Percentiles rank a stretch among this genome's conserved stretches.
Evolutionary conservation across 30 jellyfish, hydroid and myxozoan genomes (phyloP).

Genomic region (Pelagia noctiluca): DNA sequence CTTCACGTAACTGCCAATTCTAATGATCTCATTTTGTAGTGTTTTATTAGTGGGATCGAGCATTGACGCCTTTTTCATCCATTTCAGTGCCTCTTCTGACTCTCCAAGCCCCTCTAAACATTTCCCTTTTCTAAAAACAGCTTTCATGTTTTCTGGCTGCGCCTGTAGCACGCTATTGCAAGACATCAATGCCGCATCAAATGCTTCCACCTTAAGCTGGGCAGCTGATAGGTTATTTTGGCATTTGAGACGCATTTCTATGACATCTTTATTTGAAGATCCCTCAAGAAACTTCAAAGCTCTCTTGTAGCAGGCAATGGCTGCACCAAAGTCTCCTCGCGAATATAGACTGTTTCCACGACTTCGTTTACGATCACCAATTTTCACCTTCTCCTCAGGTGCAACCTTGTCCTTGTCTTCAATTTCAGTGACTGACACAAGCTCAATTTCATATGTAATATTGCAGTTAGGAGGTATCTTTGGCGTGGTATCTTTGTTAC

Average conservation of each 20-base stretch:
- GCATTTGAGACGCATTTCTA: constrained; percentile 76
- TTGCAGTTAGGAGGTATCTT: constrained; percentile 73
- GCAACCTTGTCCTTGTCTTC: constrained; percentile 31
- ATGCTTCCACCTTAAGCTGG: constrained; percentile 86
- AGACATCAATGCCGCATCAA: constrained; percentile 77
- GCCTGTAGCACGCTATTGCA: constrained; percentile 70
- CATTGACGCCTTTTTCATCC: constrained; percentile 88
- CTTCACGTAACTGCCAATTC: constrained; percentile 65
- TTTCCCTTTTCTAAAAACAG: constrained; percentile 86
- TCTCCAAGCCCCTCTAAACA: constrained; percentile 84
- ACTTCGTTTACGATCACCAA: constrained; percentile 78
- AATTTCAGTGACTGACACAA: constrained; percentile 68
- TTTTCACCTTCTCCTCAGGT: constrained; percentile 54
- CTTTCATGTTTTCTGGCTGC: constrained; percentile 76
- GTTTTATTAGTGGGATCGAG: constrained; percentile 82
- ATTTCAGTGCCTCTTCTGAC: constrained; percentile 81
- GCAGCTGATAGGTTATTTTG: constrained; percentile 87
- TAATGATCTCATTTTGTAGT: constrained; percentile 63
- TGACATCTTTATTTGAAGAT: constrained; percentile 64
- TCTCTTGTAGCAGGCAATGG: constrained; percentile 81
- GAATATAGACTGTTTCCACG: constrained; percentile 79
- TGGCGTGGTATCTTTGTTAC: constrained; percentile 56
- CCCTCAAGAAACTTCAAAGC: constrained; percentile 90
- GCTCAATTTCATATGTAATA: constrained; percentile 73
- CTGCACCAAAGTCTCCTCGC: constrained; percentile 81